phyloP scores from a whole-genome alignment of 2,888 invertebrate genomes.

The Laspeyria flexula region DNA sequence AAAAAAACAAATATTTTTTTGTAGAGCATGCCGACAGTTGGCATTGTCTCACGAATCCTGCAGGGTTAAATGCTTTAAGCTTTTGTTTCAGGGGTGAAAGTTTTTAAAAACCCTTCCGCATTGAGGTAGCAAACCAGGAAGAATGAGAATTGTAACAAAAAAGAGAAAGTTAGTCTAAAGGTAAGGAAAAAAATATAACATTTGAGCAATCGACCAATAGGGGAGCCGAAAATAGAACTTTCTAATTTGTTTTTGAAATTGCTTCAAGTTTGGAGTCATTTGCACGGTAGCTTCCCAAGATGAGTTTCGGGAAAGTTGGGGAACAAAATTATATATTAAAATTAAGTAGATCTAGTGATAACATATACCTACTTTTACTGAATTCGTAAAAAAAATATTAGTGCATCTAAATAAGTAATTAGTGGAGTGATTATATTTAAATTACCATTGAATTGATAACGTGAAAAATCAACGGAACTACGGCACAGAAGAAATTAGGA shows the following conservation, averaged over 20 bases:
- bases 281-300: slow-evolving; percentile 66
- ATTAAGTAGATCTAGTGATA: slow-evolving; percentile 14
- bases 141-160: slow-evolving; percentile 80
- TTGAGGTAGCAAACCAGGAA: slow-evolving; percentile 74
- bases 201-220: slow-evolving; percentile 72
- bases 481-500: neutral
- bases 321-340: slow-evolving; percentile 21
- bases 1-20: slow-evolving; percentile 5
- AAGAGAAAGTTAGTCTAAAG: slow-evolving; percentile 78
- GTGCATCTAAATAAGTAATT: neutral
- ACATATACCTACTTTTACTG: neutral
- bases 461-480: neutral
- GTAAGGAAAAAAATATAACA: slow-evolving; percentile 63
- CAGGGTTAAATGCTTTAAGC: slow-evolving; percentile 44
- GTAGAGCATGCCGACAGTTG: slow-evolving; percentile 5
- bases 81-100: slow-evolving; percentile 80
- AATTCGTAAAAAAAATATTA: neutral
- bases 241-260: slow-evolving; percentile 77
- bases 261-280: slow-evolving; percentile 64
- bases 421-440: slow-evolving; percentile 24
- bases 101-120: slow-evolving; percentile 76
- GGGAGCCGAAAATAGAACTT: slow-evolving; percentile 63
- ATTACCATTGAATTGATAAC: neutral
- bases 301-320: slow-evolving; percentile 33
- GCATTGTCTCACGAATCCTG: slow-evolving; percentile 22